These are phyloP conservation scores for Parnassius smintheus DNA, from an alignment of 2,888 invertebrate species.

Conservation along the genomic window DNA sequence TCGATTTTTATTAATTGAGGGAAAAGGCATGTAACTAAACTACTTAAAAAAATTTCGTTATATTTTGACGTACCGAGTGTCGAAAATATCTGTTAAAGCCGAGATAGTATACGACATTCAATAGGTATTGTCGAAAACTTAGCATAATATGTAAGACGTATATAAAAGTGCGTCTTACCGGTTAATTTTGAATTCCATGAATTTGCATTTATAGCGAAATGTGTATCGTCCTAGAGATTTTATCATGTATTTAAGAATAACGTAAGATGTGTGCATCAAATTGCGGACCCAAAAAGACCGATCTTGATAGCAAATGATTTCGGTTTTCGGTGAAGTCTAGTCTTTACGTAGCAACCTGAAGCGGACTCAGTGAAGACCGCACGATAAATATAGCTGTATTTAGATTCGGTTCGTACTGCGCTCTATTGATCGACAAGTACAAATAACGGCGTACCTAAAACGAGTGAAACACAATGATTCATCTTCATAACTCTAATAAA, in stretches of 20 bases:
- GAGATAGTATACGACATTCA: background rate
- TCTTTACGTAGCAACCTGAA: slow-evolving; percentile 57
- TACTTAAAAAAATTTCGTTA: slow-evolving; percentile 33
- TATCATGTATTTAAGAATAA: slow-evolving; percentile 75
- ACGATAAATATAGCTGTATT: slow-evolving; percentile 51
- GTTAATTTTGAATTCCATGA: slow-evolving; percentile 79
- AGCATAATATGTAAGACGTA: slow-evolving; percentile 74
- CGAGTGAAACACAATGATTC: background rate
- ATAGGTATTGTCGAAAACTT: slow-evolving; percentile 51
- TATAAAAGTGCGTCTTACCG: slow-evolving; percentile 57
- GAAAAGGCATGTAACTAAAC: slow-evolving; percentile 33
- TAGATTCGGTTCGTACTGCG: slow-evolving; percentile 52
- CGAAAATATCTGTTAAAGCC: background rate
- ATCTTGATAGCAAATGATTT: slow-evolving; percentile 62
- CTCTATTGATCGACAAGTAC: slow-evolving; percentile 71
- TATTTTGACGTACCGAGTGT: slow-evolving; percentile 5
- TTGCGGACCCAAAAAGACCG: slow-evolving; percentile 62
- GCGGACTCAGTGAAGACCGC: slow-evolving; percentile 50
- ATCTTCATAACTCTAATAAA: slow-evolving; percentile 41
- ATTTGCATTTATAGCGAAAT: slow-evolving; percentile 81
- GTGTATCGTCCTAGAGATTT: slow-evolving; percentile 78
- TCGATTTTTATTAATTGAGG: slow-evolving; percentile 37
- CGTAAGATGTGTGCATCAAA: slow-evolving; percentile 63
- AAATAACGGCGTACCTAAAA: slow-evolving; percentile 66
- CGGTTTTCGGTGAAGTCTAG: slow-evolving; percentile 75